Percentiles rank a stretch among this genome's conserved stretches.
phyloP scores from a whole-genome alignment of 2,797 vertebrate species.

The Periparus ater region DNA sequence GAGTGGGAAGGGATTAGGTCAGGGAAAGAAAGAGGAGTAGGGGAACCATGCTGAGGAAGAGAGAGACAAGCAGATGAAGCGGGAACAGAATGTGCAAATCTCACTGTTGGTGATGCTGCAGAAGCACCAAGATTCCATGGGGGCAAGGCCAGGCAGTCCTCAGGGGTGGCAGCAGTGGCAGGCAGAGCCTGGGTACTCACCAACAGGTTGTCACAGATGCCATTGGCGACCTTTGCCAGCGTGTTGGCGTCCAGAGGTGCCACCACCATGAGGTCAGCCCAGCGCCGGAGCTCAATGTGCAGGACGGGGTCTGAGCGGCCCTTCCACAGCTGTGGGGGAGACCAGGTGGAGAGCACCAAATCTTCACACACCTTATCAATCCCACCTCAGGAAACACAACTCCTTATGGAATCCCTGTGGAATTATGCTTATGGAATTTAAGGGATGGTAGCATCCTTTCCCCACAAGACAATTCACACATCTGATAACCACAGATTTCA shows the following conservation, averaged over 20 bases:
- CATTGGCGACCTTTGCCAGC: conserved; percentile 91
- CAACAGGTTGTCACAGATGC: conserved; percentile 96
- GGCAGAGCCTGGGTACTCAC: conserved; percentile 73
- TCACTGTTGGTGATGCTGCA: not conserved
- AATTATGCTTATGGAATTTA: not conserved
- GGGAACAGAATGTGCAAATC: not conserved
- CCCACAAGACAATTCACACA: not conserved
- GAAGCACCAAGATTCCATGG: not conserved
- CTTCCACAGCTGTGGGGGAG: conserved; percentile 84
- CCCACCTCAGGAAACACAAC: not conserved
- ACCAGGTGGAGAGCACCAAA: not conserved
- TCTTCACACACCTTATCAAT: not conserved
- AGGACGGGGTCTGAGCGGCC: conserved; percentile 88
- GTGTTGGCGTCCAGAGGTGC: conserved; percentile 97
- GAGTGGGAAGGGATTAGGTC: not conserved
- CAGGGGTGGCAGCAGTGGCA: not conserved
- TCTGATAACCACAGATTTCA: not conserved
- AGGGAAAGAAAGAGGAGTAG: not conserved
- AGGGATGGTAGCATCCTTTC: not conserved
- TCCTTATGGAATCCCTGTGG: not conserved
- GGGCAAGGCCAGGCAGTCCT: not conserved
- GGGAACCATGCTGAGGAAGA: not conserved
- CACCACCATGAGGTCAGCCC: conserved; percentile 91
- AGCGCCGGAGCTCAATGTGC: conserved; percentile 92
- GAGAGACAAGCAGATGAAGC: not conserved